Conservation (phyloP, 2,113 vertebrate species). For the Peromyscus leucopus region DNA sequence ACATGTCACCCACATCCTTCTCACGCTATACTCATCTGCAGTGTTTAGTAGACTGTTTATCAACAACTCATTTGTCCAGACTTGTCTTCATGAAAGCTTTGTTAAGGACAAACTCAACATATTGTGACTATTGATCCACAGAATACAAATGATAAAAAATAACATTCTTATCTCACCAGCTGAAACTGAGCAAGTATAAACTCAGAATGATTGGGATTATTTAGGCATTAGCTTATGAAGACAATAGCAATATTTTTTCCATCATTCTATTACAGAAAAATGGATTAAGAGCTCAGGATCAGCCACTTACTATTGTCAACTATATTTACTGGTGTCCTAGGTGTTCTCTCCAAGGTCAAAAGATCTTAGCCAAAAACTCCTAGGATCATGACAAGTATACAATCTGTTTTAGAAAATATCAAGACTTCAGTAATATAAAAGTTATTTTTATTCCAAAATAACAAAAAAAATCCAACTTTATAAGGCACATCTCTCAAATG, state of each 20-base stretch:
- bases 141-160: constrained; percentile 21
- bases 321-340: not conserved
- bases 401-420: constrained; percentile 39
- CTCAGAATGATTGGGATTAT: not conserved
- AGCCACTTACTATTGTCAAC: not conserved
- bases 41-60: constrained; percentile 21
- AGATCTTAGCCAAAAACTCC: constrained; percentile 30
- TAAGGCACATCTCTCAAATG: constrained; percentile 52
- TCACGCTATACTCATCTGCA: not conserved
- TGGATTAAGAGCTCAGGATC: not conserved
- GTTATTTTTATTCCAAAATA: constrained; percentile 50
- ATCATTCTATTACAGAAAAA: not conserved
- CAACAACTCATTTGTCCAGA: constrained; percentile 42
- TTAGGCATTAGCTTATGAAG: constrained; percentile 16
- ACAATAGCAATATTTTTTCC: not conserved
- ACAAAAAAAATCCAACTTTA: constrained; percentile 29
- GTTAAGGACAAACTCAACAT: constrained; percentile 38
- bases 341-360: not conserved
- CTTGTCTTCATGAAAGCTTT: not conserved
- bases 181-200: constrained; percentile 38
- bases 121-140: not conserved
- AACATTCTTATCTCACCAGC: not conserved
- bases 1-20: not conserved
- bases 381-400: not conserved
- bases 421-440: constrained; percentile 10